Evolutionary conservation across 1,140 invertebrate species (phyloP).

Genomic region (Diabrotica virgifera): DNA sequence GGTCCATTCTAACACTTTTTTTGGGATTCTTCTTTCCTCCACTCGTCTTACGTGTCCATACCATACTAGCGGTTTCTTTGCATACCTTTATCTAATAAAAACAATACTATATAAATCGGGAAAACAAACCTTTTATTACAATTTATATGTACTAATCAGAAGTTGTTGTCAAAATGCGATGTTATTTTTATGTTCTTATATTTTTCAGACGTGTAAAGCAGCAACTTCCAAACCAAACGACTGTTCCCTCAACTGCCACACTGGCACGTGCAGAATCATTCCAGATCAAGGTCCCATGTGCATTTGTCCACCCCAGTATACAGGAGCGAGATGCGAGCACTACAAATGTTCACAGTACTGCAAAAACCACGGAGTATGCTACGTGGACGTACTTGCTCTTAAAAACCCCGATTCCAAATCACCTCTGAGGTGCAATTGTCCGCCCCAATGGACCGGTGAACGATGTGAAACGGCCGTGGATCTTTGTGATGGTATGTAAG

Average conservation of each 20-base stretch:
- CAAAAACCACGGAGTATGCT: slow-evolving; percentile 62
- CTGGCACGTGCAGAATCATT: slow-evolving; percentile 57
- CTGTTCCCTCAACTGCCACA: slow-evolving; percentile 51
- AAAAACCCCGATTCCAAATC: slow-evolving; percentile 31
- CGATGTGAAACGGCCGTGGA: slow-evolving; percentile 61
- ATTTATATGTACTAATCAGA: no score
- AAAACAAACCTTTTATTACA: no score
- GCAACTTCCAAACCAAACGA: slow-evolving; percentile 11
- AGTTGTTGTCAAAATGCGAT: no score
- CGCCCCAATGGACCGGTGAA: slow-evolving; percentile 61
- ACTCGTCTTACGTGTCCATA: no score
- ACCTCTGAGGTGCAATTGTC: slow-evolving; percentile 58
- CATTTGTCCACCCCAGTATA: slow-evolving; percentile 59
- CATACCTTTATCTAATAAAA: no score
- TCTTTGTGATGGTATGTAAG: slow-evolving; percentile 47
- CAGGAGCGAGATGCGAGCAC: slow-evolving; percentile 60
- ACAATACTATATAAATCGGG: no score
- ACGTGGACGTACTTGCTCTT: slow-evolving; percentile 44
- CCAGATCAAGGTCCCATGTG: slow-evolving; percentile 52
- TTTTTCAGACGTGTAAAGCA: slow-evolving; percentile 37
- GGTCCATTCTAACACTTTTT: no score
- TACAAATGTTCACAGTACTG: slow-evolving; percentile 64
- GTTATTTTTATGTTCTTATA: slow-evolving; percentile 6
- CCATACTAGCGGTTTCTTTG: no score
- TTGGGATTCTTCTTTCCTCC: no score